A percentile compares a stretch with the other conserved stretches of the same genome.
These are phyloP conservation scores for Polypterus senegalus DNA, from an alignment of 2,113 vertebrate genomes.

Conservation along the genomic window DNA sequence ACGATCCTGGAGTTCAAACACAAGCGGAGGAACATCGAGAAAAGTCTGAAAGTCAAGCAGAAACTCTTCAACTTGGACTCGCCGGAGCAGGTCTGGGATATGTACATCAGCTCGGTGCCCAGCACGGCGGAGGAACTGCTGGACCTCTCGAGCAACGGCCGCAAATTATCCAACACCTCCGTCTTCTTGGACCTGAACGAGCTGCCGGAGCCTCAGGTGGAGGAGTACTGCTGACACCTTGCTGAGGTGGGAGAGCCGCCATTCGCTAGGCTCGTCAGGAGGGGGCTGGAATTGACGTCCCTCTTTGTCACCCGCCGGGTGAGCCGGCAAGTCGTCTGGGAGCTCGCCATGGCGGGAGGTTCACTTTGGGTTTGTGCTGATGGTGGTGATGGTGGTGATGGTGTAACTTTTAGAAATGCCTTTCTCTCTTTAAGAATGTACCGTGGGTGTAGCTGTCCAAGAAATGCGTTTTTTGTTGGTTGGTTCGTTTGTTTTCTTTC, in stretches of 20 bases:
- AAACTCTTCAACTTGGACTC: constrained; percentile 54
- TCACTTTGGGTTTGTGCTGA: too few species aligned
- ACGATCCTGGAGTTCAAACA: constrained; percentile 76
- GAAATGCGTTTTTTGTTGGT: too few species aligned
- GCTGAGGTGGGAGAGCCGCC: not conserved
- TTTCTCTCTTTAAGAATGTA: too few species aligned
- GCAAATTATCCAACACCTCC: constrained; percentile 51
- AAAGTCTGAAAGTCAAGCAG: constrained; percentile 68
- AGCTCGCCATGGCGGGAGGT: too few species aligned
- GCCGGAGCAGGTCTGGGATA: constrained; percentile 68
- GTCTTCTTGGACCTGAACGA: constrained; percentile 52
- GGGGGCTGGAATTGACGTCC: not conserved
- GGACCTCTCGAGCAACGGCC: constrained; percentile 43
- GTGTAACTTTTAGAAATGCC: too few species aligned
- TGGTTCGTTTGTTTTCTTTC: too few species aligned
- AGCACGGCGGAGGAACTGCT: constrained; percentile 53
- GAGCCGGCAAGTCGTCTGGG: too few species aligned
- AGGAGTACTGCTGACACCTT: constrained; percentile 42
- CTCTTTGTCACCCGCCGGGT: too few species aligned
- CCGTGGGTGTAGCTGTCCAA: too few species aligned
- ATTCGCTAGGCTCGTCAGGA: too few species aligned
- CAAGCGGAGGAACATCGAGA: constrained; percentile 67
- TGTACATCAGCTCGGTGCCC: constrained; percentile 69
- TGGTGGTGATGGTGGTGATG: too few species aligned
- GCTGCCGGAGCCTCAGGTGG: constrained; percentile 35